Base-by-base conservation (phyloP, 2,797 vertebrate genomes). In the Alosa sapidissima region DNA sequence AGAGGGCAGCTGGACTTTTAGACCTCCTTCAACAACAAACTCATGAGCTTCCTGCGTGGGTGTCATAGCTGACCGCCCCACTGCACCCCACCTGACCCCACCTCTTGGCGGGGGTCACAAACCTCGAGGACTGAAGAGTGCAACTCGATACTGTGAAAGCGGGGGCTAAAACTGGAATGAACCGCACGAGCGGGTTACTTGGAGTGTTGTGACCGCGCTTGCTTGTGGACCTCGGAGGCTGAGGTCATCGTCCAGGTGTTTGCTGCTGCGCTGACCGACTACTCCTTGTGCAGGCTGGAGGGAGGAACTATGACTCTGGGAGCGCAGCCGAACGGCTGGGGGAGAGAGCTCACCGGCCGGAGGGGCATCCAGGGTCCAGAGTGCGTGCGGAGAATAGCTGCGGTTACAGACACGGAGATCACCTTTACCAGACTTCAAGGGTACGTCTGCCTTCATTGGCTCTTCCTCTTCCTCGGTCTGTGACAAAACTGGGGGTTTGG, bases 1-100 rank as follows among this genome's bases (percentile, higher is more conserved):
- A 62, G n/a, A 72, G 2, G 28, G 14, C 65, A 72, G 11, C 65
- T 33, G 62, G 28, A 72, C 28, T 13, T 72, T 13, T 13, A 5
- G 33, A 36, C 28, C 65, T 33, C 65, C 65, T 72, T 24, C 65
- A 72, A 72, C 65, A 72, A 72, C 65, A 72, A 72, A 24, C 58
- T 60, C 58, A 16, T 5, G 54, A 58, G 19, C 19, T 58, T 58
- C 55, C 58, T 62, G 58, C 2, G 8, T 9, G 58, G 58, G 7
- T 24, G 21, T 62, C n/a, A 62, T 24, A 62, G 24, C n/a, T 8
- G 58, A 24, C 16, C 19, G 16, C 54, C 5, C 54, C 54, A 55
- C 54, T 14, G 19, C 54, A 55, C 54, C 54, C 16, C 16, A 4
- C 54, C 54, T 19, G 0, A 8, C 8, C 58, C 1, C n/a, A 7